Conservation (phyloP, 1,140 invertebrate species). For the Pogonognathellus flavescens region DNA sequence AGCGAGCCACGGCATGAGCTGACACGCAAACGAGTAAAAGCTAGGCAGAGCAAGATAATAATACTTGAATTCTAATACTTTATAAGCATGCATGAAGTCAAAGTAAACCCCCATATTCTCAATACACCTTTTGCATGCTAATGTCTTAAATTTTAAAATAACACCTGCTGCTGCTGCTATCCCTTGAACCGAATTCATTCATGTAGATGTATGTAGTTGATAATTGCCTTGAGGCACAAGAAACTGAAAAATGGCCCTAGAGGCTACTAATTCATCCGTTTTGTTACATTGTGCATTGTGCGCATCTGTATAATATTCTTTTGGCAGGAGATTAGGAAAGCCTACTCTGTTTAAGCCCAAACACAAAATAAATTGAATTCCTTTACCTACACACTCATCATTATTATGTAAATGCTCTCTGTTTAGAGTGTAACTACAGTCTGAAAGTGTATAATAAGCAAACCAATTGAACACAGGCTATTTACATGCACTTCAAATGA, state of each 20-base stretch:
- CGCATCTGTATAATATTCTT: neutral
- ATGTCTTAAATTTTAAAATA: constrained; percentile 34
- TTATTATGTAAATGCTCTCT: constrained; percentile 32
- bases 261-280: constrained; percentile 27
- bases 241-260: constrained; percentile 24
- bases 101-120: neutral
- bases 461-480: neutral
- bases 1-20: neutral
- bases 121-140: constrained; percentile 44
- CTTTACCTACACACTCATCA: constrained; percentile 6
- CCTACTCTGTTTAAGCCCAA: neutral
- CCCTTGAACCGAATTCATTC: neutral
- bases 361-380: constrained; percentile 36
- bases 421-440: neutral
- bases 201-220: neutral
- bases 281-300: neutral
- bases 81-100: neutral
- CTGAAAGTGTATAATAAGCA: neutral
- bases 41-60: constrained; percentile 10
- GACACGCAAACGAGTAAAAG: neutral
- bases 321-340: neutral
- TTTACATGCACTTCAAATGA: neutral
- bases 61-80: neutral
- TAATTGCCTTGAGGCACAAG: neutral
- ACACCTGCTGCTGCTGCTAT: constrained; percentile 21